phyloP scores from a whole-genome alignment of 2,888 invertebrate genomes.

The Minunthozetes semirufus region DNA sequence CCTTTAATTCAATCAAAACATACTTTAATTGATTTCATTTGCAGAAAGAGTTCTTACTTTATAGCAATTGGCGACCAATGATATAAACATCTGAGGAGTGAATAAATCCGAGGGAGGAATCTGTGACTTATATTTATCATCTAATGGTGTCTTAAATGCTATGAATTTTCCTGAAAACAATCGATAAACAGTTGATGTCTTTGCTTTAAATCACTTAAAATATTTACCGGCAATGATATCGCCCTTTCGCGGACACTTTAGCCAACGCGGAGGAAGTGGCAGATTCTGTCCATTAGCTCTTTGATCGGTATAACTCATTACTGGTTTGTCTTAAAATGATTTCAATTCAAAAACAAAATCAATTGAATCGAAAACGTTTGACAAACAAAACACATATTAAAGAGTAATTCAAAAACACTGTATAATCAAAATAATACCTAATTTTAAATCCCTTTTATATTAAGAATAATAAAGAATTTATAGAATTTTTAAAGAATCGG shows the following conservation, averaged over 20 bases:
- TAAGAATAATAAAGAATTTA: too few species aligned
- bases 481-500: too few species aligned
- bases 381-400: background rate
- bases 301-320: background rate
- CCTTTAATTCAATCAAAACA: constrained; percentile 51
- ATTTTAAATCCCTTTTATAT: too few species aligned
- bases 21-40: constrained; percentile 41
- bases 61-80: constrained; percentile 66
- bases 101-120: constrained; percentile 78
- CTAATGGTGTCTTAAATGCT: constrained; percentile 90
- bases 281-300: background rate
- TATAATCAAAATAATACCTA: too few species aligned
- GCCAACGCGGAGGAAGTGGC: constrained; percentile 59
- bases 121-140: constrained; percentile 69
- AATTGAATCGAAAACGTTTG: background rate
- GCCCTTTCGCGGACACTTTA: constrained; percentile 77
- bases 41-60: constrained; percentile 55
- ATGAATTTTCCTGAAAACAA: constrained; percentile 65
- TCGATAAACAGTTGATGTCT: background rate
- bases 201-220: background rate
- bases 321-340: background rate
- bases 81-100: constrained; percentile 77
- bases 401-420: too few species aligned
- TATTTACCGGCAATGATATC: constrained; percentile 54
- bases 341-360: background rate